Evolutionary conservation across 2,113 vertebrate genomes (phyloP), one percentile per base, ranked within the genome.

Genomic region (Clupea harengus): DNA sequence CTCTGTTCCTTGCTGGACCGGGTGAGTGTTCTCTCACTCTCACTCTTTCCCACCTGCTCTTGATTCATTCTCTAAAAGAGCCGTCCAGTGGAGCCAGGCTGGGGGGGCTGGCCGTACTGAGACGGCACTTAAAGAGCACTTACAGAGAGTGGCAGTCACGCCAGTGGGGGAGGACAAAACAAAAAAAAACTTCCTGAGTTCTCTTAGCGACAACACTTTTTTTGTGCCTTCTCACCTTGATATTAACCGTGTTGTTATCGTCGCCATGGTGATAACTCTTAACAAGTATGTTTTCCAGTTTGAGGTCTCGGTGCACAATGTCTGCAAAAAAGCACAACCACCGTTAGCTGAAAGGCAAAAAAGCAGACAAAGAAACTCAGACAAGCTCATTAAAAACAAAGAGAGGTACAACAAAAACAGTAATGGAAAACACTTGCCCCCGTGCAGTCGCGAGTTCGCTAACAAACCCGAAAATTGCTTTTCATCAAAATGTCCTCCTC

Each of bases 241-340:
- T 97, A 89, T 96, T 96, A 92, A 96, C 94, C 89, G 91, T 92
- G 91, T 94, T 92, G 75, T 95, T 93, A 89, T 92, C 91, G 85
- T 92, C 93, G 89, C 92, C 88, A 28, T 92, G 89, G 64, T 93
- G 94, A 92, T 90, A 92, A 91, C 95, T 96, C 94, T 97, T 97
- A 93, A 97, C 94, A 87, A 97, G 95, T 94, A 98, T 97, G 92
- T 97, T 98, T 92, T 97, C 97, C 92, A 97, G 92, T 92, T 99
- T 98, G 89, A 98, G 94, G 93, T 97, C 96, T 86, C 96, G 93
- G 81, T 93, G 95, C 88, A 96, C 93, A 90, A 96, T 97, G 93
- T 95, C 97, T 98, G 93, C 72, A 92, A 82, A 83, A 84, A 18
- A 22, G 52, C 8, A 44, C 81, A 50, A 81, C 22, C 84, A 46